These are phyloP conservation scores for Azorinus chamasolen DNA, from an alignment of 2,888 invertebrate species.

Conservation along the genomic window DNA sequence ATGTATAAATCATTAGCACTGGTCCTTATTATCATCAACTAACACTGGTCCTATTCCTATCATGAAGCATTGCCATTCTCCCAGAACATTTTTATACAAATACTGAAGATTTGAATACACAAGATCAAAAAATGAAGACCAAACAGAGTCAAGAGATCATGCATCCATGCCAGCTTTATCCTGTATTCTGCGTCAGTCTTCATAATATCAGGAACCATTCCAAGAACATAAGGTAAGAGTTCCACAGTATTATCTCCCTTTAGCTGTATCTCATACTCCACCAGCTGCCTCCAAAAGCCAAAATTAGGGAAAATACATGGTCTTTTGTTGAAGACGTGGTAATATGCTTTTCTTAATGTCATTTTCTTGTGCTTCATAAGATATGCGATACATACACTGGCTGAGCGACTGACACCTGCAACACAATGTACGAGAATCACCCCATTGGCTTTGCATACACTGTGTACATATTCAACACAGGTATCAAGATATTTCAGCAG, in stretches of 20 bases:
- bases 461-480: conserved; percentile 71
- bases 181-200: conserved; percentile 57
- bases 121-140: conserved; percentile 60
- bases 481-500: conserved; percentile 65
- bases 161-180: conserved; percentile 69
- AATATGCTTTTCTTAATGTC: conserved; percentile 66
- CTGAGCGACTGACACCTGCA: conserved; percentile 77
- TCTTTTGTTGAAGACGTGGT: conserved; percentile 65
- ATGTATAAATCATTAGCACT: too few relatives aligned
- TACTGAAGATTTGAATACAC: conserved; percentile 54
- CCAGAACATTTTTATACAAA: conserved; percentile 14
- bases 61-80: too few relatives aligned
- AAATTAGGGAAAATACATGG: conserved; percentile 72
- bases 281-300: conserved; percentile 74
- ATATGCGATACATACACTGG: conserved; percentile 76
- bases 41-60: too few relatives aligned
- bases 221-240: conserved; percentile 69
- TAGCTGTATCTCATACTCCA: conserved; percentile 63
- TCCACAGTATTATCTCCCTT: conserved; percentile 68
- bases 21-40: too few relatives aligned
- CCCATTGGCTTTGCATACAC: conserved; percentile 48
- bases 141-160: conserved; percentile 58
- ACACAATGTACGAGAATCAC: conserved; percentile 76
- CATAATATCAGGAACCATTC: conserved; percentile 63
- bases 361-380: conserved; percentile 67